Evolutionary conservation across 2,113 vertebrate genomes (phyloP).

Genomic region (Gyps fulvus): DNA sequence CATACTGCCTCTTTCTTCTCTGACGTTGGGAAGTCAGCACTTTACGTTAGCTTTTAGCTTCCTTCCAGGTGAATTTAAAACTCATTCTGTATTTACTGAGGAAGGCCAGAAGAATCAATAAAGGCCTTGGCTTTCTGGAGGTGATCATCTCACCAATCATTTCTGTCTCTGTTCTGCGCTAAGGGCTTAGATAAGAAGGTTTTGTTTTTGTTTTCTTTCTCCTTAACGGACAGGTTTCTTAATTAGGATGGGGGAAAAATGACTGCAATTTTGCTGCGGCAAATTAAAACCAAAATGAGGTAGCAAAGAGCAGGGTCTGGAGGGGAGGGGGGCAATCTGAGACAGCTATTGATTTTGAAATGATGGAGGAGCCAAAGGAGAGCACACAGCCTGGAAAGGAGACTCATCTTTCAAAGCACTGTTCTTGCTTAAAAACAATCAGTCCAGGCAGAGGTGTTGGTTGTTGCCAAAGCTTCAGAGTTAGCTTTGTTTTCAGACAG

Average conservation of each 20-base stretch:
- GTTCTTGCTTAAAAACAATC: constrained; percentile 29
- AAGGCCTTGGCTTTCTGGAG: constrained; percentile 27
- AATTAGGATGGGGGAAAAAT: constrained; percentile 48
- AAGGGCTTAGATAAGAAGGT: constrained; percentile 38
- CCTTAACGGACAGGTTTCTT: constrained; percentile 47
- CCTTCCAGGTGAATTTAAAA: constrained; percentile 18
- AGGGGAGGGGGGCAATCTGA: not conserved
- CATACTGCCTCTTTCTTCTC: not conserved
- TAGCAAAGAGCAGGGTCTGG: constrained; percentile 35
- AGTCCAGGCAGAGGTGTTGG: not conserved
- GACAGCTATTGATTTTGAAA: constrained; percentile 58
- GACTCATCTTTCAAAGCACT: constrained; percentile 46
- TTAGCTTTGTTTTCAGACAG: not conserved
- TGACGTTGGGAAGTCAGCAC: not conserved
- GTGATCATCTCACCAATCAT: constrained; percentile 50
- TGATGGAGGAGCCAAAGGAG: constrained; percentile 13
- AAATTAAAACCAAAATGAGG: constrained; percentile 69
- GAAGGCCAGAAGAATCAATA: constrained; percentile 34
- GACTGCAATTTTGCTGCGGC: constrained; percentile 42
- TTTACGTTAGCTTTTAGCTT: not conserved
- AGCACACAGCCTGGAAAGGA: not conserved
- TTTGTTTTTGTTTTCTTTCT: constrained; percentile 25
- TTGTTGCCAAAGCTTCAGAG: not conserved
- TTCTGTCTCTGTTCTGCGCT: not conserved
- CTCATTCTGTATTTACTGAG: constrained; percentile 22